These are phyloP conservation scores for Willisornis vidua DNA, from an alignment of 2,113 vertebrate species.

Conservation along the genomic window DNA sequence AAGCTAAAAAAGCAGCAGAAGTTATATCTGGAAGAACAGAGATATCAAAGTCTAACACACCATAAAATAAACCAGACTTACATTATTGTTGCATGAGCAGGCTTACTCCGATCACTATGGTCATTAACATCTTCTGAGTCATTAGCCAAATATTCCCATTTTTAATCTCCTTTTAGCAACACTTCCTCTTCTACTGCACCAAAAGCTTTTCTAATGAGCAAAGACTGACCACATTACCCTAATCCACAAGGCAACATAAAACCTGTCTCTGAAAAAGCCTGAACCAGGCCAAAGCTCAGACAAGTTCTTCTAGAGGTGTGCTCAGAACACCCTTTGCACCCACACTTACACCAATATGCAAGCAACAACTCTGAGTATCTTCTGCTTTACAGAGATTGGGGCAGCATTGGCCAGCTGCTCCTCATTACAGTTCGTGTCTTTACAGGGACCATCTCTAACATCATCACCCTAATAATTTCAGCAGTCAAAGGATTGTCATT, in stretches of 20 bases:
- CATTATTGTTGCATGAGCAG: not conserved
- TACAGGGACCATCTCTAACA: not conserved
- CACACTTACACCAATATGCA: not conserved
- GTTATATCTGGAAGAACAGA: not conserved
- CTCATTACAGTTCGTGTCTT: not conserved
- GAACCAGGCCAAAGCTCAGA: not conserved
- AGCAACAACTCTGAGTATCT: not conserved
- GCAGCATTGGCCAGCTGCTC: not conserved
- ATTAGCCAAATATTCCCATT: not conserved
- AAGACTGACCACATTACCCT: not conserved
- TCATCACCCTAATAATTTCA: not conserved
- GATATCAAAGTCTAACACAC: not conserved
- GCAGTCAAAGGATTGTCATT: not conserved
- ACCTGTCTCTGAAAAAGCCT: not conserved
- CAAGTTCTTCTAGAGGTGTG: fast-evolving
- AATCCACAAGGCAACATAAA: not conserved
- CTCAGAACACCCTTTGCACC: fast-evolving
- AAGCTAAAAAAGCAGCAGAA: not conserved
- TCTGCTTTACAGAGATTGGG: not conserved
- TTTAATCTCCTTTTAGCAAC: not conserved
- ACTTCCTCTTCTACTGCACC: not conserved
- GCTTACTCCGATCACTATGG: not conserved
- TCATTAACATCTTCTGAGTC: not conserved
- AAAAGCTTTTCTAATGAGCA: not conserved
- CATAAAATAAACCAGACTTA: not conserved